A percentile compares a stretch with the other conserved stretches of the same genome.
Evolutionary conservation across 2,113 vertebrate species (phyloP).

Genomic region (Pseudorasbora parva): DNA sequence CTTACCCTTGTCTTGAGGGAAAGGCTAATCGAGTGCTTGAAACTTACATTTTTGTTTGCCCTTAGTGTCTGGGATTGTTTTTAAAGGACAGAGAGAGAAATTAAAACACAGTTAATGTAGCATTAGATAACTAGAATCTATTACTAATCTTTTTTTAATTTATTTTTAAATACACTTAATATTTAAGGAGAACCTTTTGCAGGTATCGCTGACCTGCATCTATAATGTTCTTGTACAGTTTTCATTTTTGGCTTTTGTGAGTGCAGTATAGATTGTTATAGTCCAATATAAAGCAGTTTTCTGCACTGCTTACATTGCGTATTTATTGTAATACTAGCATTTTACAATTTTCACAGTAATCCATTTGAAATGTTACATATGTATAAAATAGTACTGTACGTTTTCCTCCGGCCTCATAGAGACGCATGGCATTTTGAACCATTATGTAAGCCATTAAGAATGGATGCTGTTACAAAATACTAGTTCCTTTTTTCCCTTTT

Average conservation of each 20-base stretch:
- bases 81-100: not conserved
- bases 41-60: constrained; percentile 17
- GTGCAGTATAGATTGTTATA: constrained; percentile 55
- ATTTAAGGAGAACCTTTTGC: constrained; percentile 80
- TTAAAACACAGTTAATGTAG: constrained; percentile 33
- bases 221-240: constrained; percentile 80
- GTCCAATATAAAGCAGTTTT: constrained; percentile 35
- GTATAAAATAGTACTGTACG: not conserved
- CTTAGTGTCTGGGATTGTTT: not conserved
- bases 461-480: not conserved
- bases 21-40: not conserved
- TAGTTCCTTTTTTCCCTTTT: not conserved
- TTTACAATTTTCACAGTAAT: not conserved
- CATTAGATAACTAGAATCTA: constrained; percentile 38
- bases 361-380: constrained; percentile 7
- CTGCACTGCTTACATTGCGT: constrained; percentile 32
- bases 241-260: constrained; percentile 70
- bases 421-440: not conserved
- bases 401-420: not conserved
- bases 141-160: constrained; percentile 60
- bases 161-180: constrained; percentile 79
- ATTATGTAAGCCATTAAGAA: constrained; percentile 25
- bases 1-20: too few relatives aligned
- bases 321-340: constrained; percentile 7
- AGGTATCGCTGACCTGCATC: constrained; percentile 73